Conservation (phyloP, 2,113 vertebrate species). For the Tursiops truncatus region DNA sequence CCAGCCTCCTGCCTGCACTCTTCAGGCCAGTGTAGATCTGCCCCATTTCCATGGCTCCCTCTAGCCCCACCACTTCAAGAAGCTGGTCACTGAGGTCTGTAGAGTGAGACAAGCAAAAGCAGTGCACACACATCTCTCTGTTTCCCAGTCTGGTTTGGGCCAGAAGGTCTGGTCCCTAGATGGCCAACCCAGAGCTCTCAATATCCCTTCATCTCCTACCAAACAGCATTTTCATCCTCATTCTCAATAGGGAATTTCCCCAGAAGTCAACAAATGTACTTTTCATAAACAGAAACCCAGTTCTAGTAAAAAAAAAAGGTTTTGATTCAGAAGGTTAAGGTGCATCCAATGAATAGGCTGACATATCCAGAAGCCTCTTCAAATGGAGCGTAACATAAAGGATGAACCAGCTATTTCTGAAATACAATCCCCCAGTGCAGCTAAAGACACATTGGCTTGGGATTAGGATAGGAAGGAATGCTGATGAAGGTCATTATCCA, state of each 20-base stretch:
- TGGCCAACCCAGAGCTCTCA: background rate
- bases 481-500: background rate
- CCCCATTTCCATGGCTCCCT: constrained; percentile 97
- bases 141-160: background rate
- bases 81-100: constrained; percentile 95
- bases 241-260: background rate
- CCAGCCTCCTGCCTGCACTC: constrained; percentile 94
- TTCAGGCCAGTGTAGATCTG: constrained; percentile 99
- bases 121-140: background rate
- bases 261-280: background rate
- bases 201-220: background rate
- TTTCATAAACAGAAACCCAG: background rate
- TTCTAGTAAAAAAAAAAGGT: background rate
- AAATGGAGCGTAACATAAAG: background rate
- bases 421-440: background rate
- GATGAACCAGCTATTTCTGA: background rate
- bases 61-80: constrained; percentile 95
- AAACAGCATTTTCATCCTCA: background rate
- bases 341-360: background rate
- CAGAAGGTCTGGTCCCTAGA: background rate
- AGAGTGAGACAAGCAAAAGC: constrained; percentile 52
- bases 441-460: background rate
- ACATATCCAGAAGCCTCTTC: background rate
- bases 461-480: constrained; percentile 23
- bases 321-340: background rate